Percentiles rank a stretch among this genome's conserved stretches.
phyloP scores from a whole-genome alignment of 2,113 vertebrate species.

The Plecturocebus donacophilus region DNA sequence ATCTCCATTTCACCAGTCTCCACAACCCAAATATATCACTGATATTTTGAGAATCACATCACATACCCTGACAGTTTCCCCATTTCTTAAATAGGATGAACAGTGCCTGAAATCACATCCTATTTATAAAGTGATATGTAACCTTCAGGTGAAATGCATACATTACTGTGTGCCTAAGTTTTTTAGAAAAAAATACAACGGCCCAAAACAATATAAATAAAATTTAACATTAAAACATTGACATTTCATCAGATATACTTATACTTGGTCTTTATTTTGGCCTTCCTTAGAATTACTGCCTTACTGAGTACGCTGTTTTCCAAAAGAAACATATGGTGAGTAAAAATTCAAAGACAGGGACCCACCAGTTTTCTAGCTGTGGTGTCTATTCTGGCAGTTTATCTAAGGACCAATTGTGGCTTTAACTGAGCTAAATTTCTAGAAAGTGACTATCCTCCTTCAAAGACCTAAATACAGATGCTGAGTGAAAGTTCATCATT shows the following conservation, averaged over 20 bases:
- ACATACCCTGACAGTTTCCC: constrained; percentile 55
- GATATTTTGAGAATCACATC: constrained; percentile 55
- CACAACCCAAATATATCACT: constrained; percentile 55
- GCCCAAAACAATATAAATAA: constrained; percentile 17
- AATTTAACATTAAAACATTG: neutral
- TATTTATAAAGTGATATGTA: constrained; percentile 66
- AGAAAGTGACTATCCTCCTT: neutral
- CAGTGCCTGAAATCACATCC: constrained; percentile 48
- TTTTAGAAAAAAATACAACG: constrained; percentile 47
- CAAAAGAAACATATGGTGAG: constrained; percentile 48
- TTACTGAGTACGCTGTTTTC: neutral
- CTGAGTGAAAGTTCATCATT: constrained; percentile 47
- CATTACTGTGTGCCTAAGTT: constrained; percentile 7
- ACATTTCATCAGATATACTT: neutral
- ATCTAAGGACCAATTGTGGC: constrained; percentile 41
- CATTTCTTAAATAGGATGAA: constrained; percentile 71
- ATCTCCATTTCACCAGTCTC: constrained; percentile 64
- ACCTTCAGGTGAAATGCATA: constrained; percentile 47
- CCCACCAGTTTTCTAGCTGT: neutral
- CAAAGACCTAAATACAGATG: constrained; percentile 48
- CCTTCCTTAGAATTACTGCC: neutral
- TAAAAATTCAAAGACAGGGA: neutral
- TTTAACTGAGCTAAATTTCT: neutral
- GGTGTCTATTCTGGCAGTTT: neutral
- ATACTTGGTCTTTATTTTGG: neutral